Evolutionary conservation across 2,797 vertebrate genomes (phyloP), one percentile per base, ranked within the genome.

Genomic region (Phoeniculus purpureus): DNA sequence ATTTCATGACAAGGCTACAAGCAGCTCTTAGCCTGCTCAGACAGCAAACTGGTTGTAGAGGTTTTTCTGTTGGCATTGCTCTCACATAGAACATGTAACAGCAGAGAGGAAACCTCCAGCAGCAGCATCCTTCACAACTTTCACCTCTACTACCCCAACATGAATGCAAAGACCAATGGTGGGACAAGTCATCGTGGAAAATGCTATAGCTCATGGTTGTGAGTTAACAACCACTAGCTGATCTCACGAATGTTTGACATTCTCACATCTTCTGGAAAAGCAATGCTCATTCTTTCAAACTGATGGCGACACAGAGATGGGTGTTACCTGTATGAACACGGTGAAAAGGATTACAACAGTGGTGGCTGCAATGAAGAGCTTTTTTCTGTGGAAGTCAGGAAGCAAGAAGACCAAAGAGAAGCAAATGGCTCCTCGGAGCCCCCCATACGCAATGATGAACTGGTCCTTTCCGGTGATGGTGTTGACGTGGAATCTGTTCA

Each of bases 261-360:
- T 61, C 62, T 64, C 32, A 66, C 34, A 22, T 9, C 29, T 68
- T 47, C 50, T 27, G 14, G n/a, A 1, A 12, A 55, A 58, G 26
- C 45, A 40, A 9, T 12, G 21, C 11, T 51, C 7, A 10, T 50
- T 71, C 27, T 66, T 31, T 64, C 58, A 23, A 26, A 18, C 52
- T 52, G 27, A 20, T 72, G 22, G 18, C 9, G 45, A 60, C 52
- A 60, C 14, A 1, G 1, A 61, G 50, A 19, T 7, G 11, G 58
- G 22, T 21, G 67, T 94, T 96, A 96, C 96, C 97, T 97, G 96
- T 16, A 97, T 52, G 7, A 97, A 97, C 68, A 97, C 96, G 0
- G 97, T 97, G 88, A 98, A 98, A 70, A 97, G 90, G 64, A 97
- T 98, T 71, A 97, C 95, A 9, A 97, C 96, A 4, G 96, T 97